Conservation (phyloP, 2,888 invertebrate species). For the Lumbricus terrestris region DNA sequence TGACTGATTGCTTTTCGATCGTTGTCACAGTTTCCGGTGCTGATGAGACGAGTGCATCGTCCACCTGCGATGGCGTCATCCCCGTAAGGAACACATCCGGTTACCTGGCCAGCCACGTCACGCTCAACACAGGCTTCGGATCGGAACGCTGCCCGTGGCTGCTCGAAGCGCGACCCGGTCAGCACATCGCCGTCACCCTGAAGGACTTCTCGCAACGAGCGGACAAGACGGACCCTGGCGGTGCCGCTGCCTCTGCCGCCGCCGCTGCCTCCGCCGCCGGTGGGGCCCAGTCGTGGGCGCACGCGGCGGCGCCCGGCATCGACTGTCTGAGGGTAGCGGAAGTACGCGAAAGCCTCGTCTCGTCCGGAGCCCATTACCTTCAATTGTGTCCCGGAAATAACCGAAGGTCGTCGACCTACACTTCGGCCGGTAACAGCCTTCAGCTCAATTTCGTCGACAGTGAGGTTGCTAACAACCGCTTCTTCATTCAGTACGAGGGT, state of each 20-base stretch:
- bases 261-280: no score
- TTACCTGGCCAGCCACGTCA: conserved; percentile 10
- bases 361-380: not conserved
- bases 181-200: conserved; percentile 12
- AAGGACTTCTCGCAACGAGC: conserved; percentile 12
- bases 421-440: conserved; percentile 5
- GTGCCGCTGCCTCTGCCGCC: no score
- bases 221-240: not conserved
- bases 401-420: not conserved
- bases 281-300: not conserved
- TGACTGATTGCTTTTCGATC: not conserved
- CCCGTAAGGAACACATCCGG: conserved; percentile 3
- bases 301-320: not conserved
- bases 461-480: not conserved
- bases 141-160: conserved; percentile 23
- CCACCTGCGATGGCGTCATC: conserved; percentile 5
- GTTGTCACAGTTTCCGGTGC: conserved; percentile 11
- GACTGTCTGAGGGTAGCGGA: conserved; percentile 8
- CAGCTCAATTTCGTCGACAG: conserved; percentile 13
- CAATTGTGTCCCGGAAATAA: not conserved
- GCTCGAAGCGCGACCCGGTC: conserved; percentile 16
- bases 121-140: conserved; percentile 20
- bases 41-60: not conserved
- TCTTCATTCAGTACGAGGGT: conserved; percentile 7
- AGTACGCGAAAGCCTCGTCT: not conserved